A percentile compares a stretch with the other conserved stretches of the same genome.
phyloP scores from a whole-genome alignment of 2,888 invertebrate species.

The Lochmaea capreae region DNA sequence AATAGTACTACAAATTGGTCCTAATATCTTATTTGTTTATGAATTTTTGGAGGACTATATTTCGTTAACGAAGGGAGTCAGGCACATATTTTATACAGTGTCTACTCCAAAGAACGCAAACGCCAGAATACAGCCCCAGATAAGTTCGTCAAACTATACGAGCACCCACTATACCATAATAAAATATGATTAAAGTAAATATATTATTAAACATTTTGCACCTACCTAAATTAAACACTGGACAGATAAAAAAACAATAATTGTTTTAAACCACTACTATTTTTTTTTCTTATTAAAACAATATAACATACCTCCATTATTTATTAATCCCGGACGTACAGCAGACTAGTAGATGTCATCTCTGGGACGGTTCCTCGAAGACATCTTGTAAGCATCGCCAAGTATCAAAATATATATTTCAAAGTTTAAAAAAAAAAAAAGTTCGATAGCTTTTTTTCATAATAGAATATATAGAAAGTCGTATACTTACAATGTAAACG shows the following conservation, averaged over 20 bases:
- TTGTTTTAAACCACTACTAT: background rate
- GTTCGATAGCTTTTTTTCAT: background rate
- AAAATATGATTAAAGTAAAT: no score
- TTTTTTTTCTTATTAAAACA: background rate
- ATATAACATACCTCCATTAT: background rate
- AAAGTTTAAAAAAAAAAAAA: background rate
- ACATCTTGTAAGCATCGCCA: background rate
- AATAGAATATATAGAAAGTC: background rate
- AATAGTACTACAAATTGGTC: no score
- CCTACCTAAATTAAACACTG: background rate
- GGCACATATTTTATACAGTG: no score
- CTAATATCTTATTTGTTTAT: no score
- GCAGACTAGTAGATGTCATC: constrained; percentile 9
- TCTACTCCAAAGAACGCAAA: no score
- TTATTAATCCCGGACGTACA: background rate
- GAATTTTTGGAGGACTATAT: no score
- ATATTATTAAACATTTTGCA: background rate
- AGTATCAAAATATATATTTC: background rate
- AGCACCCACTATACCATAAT: no score
- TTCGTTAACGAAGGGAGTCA: no score
- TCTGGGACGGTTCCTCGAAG: background rate
- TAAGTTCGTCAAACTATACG: no score
- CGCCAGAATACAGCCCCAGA: no score
- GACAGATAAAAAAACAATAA: no score
- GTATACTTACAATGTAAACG: background rate